Base-by-base conservation (phyloP, 2,113 vertebrate genomes). In the Strix aluco region DNA sequence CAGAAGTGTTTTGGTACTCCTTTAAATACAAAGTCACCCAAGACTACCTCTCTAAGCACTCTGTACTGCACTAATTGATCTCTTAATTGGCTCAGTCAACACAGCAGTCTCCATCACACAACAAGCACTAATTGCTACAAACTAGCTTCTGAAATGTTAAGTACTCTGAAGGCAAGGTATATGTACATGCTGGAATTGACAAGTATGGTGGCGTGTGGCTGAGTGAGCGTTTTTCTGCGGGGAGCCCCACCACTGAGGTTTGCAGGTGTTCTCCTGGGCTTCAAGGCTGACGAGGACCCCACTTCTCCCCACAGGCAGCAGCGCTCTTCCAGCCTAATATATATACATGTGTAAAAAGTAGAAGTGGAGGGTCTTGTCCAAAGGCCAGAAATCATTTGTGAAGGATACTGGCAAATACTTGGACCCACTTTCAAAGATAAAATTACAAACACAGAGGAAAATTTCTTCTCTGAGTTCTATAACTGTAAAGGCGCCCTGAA, bases 51-150 rank as follows among this genome's bases (percentile, higher is more conserved):
- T 97, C 92, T 46, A 81, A 96, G 97, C 96, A 89, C 94, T 96
- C 96, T 88, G 75, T 52, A 26, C 84, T 95, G 90, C 83, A 57
- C 96, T 98, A 98, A 98, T 98, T 98, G 98, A 98, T 98, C 98
- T 98, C 97, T 98, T 98, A 98, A 98, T 98, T 98, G 98, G 96
- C 96, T 98, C 98, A 97, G 97, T 97, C 97, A 98, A 98, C 98
- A 98, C 96, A 95, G 86, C 27, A 81, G 93, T 75, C 97, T 96
- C 94, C 96, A 91, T 94, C 95, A 85, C 96, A 97, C 94, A 78
- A 91, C 95, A 96, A 74, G 93, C 89, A 26, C 96, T 98, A 98
- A 98, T 98, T 98, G 98, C 97, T 98, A 98, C 98, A 98, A 97
- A 97, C 78, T 85, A 36, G 75, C 81, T 61, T 75, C 69, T 90